phyloP scores from a whole-genome alignment of 2,888 invertebrate species.

The Nasonovia ribisnigri region DNA sequence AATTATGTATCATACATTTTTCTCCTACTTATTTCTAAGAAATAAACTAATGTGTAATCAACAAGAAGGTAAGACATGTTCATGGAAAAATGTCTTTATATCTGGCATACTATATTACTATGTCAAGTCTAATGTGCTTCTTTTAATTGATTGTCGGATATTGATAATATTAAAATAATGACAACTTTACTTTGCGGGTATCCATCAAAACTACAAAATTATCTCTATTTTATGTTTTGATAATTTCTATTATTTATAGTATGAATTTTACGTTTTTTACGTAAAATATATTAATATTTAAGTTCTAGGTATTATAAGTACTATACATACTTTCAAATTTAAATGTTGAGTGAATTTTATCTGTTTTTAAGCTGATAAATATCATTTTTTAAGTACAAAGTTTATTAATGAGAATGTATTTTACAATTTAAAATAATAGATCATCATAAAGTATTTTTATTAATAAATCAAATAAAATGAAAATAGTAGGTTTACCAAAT shows the following conservation, averaged over 20 bases:
- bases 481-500: neutral
- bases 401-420: neutral
- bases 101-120: neutral
- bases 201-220: neutral
- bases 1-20: conserved; percentile 22
- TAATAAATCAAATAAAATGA: neutral
- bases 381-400: neutral
- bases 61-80: neutral
- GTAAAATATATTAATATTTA: neutral
- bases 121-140: conserved; percentile 19
- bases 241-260: neutral
- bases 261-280: neutral
- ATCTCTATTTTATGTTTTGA: neutral
- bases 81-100: conserved; percentile 30
- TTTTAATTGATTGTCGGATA: conserved; percentile 18
- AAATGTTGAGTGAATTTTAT: neutral
- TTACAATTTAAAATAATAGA: neutral
- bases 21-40: neutral
- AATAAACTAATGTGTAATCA: conserved; percentile 12
- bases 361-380: neutral
- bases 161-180: conserved; percentile 20
- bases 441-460: neutral
- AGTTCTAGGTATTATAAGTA: neutral
- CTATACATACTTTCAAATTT: neutral
- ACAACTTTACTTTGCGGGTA: neutral